Conservation (phyloP, 2,888 invertebrate species). For the Parnassius orleans region DNA sequence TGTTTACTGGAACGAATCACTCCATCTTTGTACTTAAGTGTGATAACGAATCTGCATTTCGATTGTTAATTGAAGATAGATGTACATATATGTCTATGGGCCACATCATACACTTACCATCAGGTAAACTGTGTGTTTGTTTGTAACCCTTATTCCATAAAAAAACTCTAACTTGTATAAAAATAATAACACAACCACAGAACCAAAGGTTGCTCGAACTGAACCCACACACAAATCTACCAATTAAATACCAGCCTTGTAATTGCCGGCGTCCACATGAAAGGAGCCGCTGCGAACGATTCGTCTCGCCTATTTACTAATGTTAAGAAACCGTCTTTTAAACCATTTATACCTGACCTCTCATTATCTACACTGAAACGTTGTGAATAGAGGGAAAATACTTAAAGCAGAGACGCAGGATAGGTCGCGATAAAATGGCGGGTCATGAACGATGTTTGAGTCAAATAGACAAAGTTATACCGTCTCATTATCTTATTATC, state of each 20-base stretch:
- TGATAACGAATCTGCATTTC: too few species aligned
- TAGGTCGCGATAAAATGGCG: slow-evolving; percentile 36
- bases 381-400: not conserved
- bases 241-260: slow-evolving; percentile 60
- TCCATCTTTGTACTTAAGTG: too few species aligned
- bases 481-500: slow-evolving; percentile 68
- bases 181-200: slow-evolving; percentile 27
- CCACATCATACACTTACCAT: too few species aligned
- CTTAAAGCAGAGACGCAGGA: not conserved
- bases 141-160: too few species aligned
- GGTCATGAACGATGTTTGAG: slow-evolving; percentile 35
- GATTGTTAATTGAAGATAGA: too few species aligned
- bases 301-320: slow-evolving; percentile 71
- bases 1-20: too few species aligned
- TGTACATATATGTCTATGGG: too few species aligned
- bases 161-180: too few species aligned
- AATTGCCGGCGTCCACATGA: slow-evolving; percentile 59
- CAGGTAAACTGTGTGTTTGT: too few species aligned
- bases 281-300: slow-evolving; percentile 73
- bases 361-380: not conserved
- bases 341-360: slow-evolving; percentile 46
- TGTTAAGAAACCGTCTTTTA: slow-evolving; percentile 47
- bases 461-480: slow-evolving; percentile 72
- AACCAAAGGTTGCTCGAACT: slow-evolving; percentile 34
- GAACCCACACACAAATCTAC: slow-evolving; percentile 47